Base-by-base conservation (phyloP, 2,797 vertebrate species). In the Alfaro cultratus region DNA sequence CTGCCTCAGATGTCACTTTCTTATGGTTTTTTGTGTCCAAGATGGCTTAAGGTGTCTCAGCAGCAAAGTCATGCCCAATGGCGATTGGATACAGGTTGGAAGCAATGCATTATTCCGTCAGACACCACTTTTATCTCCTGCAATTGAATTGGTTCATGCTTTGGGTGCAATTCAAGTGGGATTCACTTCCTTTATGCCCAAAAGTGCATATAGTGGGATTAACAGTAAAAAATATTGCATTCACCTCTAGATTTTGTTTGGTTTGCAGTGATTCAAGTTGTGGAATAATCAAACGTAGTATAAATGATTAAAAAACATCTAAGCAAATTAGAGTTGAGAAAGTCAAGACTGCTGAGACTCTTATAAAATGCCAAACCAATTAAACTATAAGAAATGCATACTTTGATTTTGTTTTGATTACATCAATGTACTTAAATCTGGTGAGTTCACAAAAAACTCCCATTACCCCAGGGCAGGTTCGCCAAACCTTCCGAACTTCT, bases 1-100 rank as follows among this genome's bases (percentile, higher is more conserved):
- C 29, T 84, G 80, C 76, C 87, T 80, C 68, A 71, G 71, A 87
- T 88, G 90, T 92, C 90, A 84, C 76, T 86, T 86, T 86, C 82
- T 70, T 77, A 55, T 74, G 67, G 84, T 87, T 91, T 71, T 73
- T 91, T 73, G 57, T 86, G 84, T 83, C 75, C 77, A 39, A 57
- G 81, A 85, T 82, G 6, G 90, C 92, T 91, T 71, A 45, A 87
- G 89, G 92, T 93, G 87, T 77, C 88, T 74, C 78, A 79, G 77
- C 70, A 75, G 76, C 76, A 47, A 81, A 67, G 74, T 80, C 79
- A 29, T 90, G 87, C 87, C 92, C 84, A 57, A 70, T 86, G 89
- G 91, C 85, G 79, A 75, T 86, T 77, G 67, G 80, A 79, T 76
- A 49, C 74, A 75, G 67, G 79, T 47, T 75, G 84, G 87, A 88